A percentile compares a stretch with the other conserved stretches of the same genome.
Conservation (phyloP, 2,888 invertebrate genomes). For the Lochmaea crataegi region DNA sequence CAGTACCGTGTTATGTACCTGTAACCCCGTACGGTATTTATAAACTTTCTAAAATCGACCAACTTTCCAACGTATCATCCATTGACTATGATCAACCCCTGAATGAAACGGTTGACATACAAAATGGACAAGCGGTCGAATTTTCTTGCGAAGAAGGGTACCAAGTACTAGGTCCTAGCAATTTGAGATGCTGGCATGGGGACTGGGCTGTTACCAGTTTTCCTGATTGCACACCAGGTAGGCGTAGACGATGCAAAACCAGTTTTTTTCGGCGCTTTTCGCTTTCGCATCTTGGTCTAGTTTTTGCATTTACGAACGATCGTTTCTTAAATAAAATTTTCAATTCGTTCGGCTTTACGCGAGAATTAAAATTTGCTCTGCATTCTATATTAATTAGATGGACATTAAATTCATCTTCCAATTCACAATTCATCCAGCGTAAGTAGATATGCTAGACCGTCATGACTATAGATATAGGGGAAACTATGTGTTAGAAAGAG, state of each 20-base stretch:
- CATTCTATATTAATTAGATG: too few relatives aligned
- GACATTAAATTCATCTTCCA: too few relatives aligned
- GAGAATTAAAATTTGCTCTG: too few relatives aligned
- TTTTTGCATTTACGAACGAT: neutral
- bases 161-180: constrained; percentile 76
- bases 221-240: constrained; percentile 83
- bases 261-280: neutral
- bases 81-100: constrained; percentile 68
- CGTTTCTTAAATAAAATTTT: too few relatives aligned
- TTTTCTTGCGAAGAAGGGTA: constrained; percentile 83
- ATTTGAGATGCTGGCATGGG: constrained; percentile 82
- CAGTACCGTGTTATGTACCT: constrained; percentile 80
- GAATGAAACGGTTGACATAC: constrained; percentile 71
- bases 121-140: constrained; percentile 79
- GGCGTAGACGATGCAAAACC: constrained; percentile 38
- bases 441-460: too few relatives aligned
- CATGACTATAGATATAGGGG: too few relatives aligned
- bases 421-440: too few relatives aligned
- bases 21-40: constrained; percentile 77
- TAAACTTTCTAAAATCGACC: constrained; percentile 67
- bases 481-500: too few relatives aligned
- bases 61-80: constrained; percentile 51
- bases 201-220: constrained; percentile 83
- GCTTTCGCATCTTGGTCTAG: constrained; percentile 4
- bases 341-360: too few relatives aligned